Percentiles rank a stretch among this genome's conserved stretches.
These are phyloP conservation scores for Drosophila bocki DNA, from an alignment of 1,140 invertebrate genomes.

Conservation along the genomic window DNA sequence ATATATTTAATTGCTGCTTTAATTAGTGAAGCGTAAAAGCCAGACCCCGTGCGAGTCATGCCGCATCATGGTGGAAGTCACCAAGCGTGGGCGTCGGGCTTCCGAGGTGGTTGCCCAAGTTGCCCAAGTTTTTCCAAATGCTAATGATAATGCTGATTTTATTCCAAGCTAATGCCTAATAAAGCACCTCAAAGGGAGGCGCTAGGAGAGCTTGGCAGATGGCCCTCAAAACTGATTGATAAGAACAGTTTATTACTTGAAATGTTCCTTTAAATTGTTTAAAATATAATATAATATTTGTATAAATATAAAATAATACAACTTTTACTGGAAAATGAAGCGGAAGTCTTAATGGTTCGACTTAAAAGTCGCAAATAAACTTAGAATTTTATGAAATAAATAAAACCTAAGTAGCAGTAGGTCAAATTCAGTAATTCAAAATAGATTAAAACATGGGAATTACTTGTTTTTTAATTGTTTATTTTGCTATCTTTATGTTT, in stretches of 20 bases:
- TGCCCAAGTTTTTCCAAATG: constrained; percentile 15
- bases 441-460: too few relatives aligned
- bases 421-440: too few relatives aligned
- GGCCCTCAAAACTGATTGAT: constrained; percentile 54
- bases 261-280: neutral
- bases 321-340: neutral
- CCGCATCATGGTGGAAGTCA: constrained; percentile 56
- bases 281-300: neutral
- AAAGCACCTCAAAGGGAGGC: constrained; percentile 56
- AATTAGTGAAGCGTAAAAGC: constrained; percentile 74
- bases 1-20: constrained; percentile 70
- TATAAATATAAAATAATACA: neutral
- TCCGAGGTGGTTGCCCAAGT: constrained; percentile 36
- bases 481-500: too few relatives aligned
- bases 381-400: neutral
- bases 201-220: constrained; percentile 21
- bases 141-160: constrained; percentile 16
- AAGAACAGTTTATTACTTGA: neutral
- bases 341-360: neutral
- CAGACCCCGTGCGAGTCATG: constrained; percentile 25
- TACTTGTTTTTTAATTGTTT: too few relatives aligned
- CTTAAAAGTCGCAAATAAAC: neutral
- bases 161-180: constrained; percentile 27
- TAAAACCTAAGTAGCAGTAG: too few relatives aligned
- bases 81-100: constrained; percentile 27